Conservation (phyloP, 2,888 invertebrate genomes). For the Aradus depressus region DNA sequence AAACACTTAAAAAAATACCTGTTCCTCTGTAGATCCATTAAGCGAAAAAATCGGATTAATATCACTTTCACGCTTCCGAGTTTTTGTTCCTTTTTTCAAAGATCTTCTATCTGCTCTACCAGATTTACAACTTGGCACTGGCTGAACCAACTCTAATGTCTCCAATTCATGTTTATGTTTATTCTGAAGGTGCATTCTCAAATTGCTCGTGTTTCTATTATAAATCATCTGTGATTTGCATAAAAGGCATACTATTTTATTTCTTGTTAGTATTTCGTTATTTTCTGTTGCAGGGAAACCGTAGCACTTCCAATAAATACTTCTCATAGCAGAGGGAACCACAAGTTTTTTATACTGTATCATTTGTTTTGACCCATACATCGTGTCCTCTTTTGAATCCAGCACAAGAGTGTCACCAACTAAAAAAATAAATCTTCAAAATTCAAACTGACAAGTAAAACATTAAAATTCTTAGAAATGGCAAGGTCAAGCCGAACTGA, state of each 20-base stretch:
- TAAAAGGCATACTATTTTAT: conserved; percentile 40
- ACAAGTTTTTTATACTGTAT: conserved; percentile 39
- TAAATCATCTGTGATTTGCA: conserved; percentile 42
- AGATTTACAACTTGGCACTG: conserved; percentile 14
- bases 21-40: conserved; percentile 5
- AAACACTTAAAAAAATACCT: neutral
- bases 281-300: conserved; percentile 42
- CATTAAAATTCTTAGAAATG: too few relatives aligned
- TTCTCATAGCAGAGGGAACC: conserved; percentile 41
- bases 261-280: conserved; percentile 32
- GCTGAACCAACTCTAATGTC: conserved; percentile 18
- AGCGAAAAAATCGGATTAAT: neutral
- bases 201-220: conserved; percentile 42
- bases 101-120: conserved; percentile 30
- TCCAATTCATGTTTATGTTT: conserved; percentile 35
- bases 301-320: conserved; percentile 43
- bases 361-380: conserved; percentile 1
- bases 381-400: conserved; percentile 13
- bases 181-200: conserved; percentile 42
- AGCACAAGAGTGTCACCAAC: conserved; percentile 9
- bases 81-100: conserved; percentile 33
- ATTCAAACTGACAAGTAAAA: too few relatives aligned
- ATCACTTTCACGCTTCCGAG: neutral
- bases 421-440: neutral
- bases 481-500: too few relatives aligned